phyloP scores from a whole-genome alignment of 2,113 vertebrate species.

The Lophochroa leadbeateri region DNA sequence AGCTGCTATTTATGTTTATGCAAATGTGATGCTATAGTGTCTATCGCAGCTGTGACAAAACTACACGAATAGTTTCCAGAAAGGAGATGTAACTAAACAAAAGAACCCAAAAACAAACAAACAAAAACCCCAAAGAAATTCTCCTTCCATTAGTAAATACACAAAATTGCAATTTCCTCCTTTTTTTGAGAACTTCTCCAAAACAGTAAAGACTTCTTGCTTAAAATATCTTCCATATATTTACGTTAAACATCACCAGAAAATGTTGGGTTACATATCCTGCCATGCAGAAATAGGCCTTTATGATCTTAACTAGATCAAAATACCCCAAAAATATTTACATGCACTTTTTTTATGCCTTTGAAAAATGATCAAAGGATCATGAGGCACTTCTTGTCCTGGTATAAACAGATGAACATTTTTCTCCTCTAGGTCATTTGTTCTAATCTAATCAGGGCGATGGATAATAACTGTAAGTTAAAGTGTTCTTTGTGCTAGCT shows the following conservation, averaged over 20 bases:
- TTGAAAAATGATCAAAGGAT: slow-evolving; percentile 7
- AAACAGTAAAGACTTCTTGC: background rate
- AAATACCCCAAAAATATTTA: slow-evolving; percentile 27
- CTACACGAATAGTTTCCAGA: background rate
- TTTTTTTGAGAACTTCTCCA: background rate
- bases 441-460: background rate
- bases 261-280: background rate
- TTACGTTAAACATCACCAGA: background rate
- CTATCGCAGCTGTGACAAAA: background rate
- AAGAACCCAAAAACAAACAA: background rate
- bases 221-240: background rate
- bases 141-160: background rate
- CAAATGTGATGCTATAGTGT: background rate
- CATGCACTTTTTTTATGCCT: background rate
- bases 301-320: background rate
- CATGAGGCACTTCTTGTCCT: background rate
- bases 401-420: background rate
- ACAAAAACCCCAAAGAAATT: background rate
- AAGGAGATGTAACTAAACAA: background rate
- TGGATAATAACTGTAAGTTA: background rate
- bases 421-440: slow-evolving; percentile 3
- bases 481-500: background rate
- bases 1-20: background rate
- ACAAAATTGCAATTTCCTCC: background rate
- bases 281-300: background rate